phyloP scores from a whole-genome alignment of 1,140 invertebrate species.

The Leptinotarsa undecemlineata region DNA sequence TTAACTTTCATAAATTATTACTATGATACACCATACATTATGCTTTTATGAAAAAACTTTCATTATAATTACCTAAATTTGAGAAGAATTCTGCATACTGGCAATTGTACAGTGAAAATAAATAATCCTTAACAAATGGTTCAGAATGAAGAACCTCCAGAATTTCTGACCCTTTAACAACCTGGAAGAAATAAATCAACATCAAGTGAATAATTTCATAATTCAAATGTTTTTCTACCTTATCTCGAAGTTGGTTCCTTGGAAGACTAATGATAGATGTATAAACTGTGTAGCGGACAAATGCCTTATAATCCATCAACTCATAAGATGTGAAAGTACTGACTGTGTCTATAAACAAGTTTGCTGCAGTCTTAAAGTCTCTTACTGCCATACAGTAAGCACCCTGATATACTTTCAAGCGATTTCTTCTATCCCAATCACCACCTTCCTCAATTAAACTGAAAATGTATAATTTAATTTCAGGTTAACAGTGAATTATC shows the following conservation, averaged over 20 bases:
- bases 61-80: constrained; percentile 68
- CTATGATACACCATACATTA: too few relatives aligned
- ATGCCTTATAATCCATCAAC: constrained; percentile 93
- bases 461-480: not conserved
- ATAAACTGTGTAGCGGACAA: constrained; percentile 90
- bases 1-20: too few relatives aligned
- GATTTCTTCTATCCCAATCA: constrained; percentile 98
- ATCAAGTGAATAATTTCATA: not conserved
- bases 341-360: constrained; percentile 95
- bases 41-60: too few relatives aligned
- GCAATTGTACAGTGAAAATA: constrained; percentile 96
- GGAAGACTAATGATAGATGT: constrained; percentile 84
- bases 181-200: constrained; percentile 53
- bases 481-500: too few relatives aligned
- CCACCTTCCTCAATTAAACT: constrained; percentile 96
- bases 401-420: constrained; percentile 94
- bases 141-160: constrained; percentile 90
- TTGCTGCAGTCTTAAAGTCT: constrained; percentile 94
- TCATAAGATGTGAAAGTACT: constrained; percentile 99
- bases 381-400: constrained; percentile 94
- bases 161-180: constrained; percentile 93
- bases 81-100: constrained; percentile 96
- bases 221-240: constrained; percentile 58
- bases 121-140: constrained; percentile 84
- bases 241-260: constrained; percentile 80